Percentiles rank a stretch among this genome's conserved stretches.
Evolutionary conservation across 2,888 invertebrate genomes (phyloP).

Genomic region (Linnaemya vulpina): DNA sequence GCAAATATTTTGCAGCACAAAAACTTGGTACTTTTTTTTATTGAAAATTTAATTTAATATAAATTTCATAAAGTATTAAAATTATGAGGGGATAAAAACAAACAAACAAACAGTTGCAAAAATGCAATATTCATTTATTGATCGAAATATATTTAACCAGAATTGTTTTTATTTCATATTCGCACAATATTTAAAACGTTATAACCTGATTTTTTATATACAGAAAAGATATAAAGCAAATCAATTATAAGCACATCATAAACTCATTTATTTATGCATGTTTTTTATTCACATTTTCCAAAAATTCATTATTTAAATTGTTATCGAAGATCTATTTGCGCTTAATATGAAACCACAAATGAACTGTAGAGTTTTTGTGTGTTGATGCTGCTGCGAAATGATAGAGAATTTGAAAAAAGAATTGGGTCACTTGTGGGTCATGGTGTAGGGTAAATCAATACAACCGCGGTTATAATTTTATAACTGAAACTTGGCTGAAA

Average conservation of each 20-base stretch:
- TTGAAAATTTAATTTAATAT: conserved; percentile 16
- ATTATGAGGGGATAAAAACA: background rate
- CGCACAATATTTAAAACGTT: background rate
- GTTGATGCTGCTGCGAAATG: conserved; percentile 13
- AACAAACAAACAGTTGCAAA: background rate
- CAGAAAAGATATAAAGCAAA: conserved; percentile 15
- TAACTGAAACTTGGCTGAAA: too few relatives aligned
- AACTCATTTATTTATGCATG: background rate
- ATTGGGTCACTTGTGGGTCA: background rate
- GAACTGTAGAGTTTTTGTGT: conserved; percentile 15
- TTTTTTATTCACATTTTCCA: background rate
- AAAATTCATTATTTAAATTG: conserved; percentile 48
- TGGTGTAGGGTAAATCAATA: too few relatives aligned
- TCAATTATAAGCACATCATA: conserved; percentile 8
- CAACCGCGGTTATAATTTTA: too few relatives aligned
- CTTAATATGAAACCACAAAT: conserved; percentile 30
- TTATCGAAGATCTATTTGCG: conserved; percentile 30
- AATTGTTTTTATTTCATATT: background rate
- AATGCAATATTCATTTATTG: conserved; percentile 9
- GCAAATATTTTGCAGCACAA: conserved; percentile 22
- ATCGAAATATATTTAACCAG: background rate
- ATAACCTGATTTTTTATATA: background rate
- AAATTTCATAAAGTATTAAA: background rate
- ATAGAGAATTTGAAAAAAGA: conserved; percentile 1
- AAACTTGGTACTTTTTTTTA: background rate